These are phyloP conservation scores for Mugil cephalus DNA, from an alignment of 2,113 vertebrate genomes.

Conservation along the genomic window DNA sequence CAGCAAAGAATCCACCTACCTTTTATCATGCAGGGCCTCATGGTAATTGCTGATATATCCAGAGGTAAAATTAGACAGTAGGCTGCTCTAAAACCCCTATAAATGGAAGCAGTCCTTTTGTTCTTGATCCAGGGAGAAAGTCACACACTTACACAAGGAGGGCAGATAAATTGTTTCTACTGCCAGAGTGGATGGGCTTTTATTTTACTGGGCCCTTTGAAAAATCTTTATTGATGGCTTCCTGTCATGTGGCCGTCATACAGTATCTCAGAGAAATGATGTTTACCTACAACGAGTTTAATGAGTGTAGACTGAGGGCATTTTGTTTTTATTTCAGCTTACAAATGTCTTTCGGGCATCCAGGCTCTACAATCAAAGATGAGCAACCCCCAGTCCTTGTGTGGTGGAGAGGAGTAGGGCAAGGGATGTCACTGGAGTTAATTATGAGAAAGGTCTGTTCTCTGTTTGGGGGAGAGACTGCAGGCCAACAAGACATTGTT, in stretches of 20 bases:
- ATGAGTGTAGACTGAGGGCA: not conserved
- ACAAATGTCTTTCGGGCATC: conserved; percentile 45
- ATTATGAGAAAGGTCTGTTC: conserved; percentile 58
- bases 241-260: conserved; percentile 37
- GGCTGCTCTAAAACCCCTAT: conserved; percentile 44
- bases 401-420: conserved; percentile 6
- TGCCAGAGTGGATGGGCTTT: conserved; percentile 49
- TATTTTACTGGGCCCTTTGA: conserved; percentile 60
- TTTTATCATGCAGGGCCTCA: conserved; percentile 33
- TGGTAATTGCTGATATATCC: conserved; percentile 48
- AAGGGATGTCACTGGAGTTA: conserved; percentile 61
- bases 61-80: conserved; percentile 47
- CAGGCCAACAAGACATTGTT: conserved; percentile 42
- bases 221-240: conserved; percentile 34
- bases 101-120: conserved; percentile 53
- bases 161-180: conserved; percentile 32
- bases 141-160: conserved; percentile 40
- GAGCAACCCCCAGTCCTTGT: conserved; percentile 16
- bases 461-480: conserved; percentile 40
- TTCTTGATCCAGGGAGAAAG: conserved; percentile 48
- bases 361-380: conserved; percentile 36
- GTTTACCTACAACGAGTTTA: conserved; percentile 32
- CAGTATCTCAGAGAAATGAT: conserved; percentile 17
- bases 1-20: conserved; percentile 20
- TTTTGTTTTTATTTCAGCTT: conserved; percentile 46